Percentiles rank a stretch among this genome's conserved stretches.
These are phyloP conservation scores for Paralinhomoeus sp. DNA, from an alignment of 2,888 invertebrate species.

Conservation along the genomic window DNA sequence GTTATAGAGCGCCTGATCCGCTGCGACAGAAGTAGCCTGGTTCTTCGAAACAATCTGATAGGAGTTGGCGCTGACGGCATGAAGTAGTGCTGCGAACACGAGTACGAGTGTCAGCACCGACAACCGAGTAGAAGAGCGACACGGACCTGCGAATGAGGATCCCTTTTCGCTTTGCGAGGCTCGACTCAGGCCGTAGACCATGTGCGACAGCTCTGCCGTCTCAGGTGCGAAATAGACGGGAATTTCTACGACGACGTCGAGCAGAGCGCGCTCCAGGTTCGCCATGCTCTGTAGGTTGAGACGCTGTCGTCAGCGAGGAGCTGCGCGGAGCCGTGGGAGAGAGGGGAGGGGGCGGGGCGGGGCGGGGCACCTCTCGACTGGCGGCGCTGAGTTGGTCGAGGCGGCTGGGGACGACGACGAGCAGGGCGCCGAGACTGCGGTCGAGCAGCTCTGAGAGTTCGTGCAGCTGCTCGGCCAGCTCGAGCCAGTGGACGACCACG, in stretches of 20 bases:
- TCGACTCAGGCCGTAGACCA: too few species aligned
- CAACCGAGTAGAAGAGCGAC: neutral
- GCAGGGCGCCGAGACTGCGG: conserved; percentile 14
- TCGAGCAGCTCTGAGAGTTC: conserved; percentile 9
- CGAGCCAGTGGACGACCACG: conserved; percentile 4
- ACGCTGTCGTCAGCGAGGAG: too few species aligned
- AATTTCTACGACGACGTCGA: neutral
- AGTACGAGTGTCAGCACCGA: too few species aligned
- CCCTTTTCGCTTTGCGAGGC: too few species aligned
- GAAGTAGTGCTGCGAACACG: conserved; percentile 9
- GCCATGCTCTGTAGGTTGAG: conserved; percentile 1
- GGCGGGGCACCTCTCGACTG: conserved; percentile 11
- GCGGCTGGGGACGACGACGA: conserved; percentile 19
- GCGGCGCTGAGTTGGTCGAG: conserved; percentile 10
- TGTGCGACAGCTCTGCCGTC: neutral
- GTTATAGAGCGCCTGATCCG: conserved; percentile 5
- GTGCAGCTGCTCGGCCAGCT: neutral
- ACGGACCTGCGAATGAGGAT: neutral
- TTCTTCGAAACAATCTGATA: conserved; percentile 11
- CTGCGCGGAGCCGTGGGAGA: too few species aligned
- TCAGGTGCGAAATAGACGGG: conserved; percentile 3
- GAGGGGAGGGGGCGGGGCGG: too few species aligned
- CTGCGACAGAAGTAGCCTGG: conserved; percentile 1
- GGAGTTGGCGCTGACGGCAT: conserved; percentile 17
- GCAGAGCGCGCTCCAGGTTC: conserved; percentile 1